Evolutionary conservation across 2,113 vertebrate genomes (phyloP).

Genomic region (Zapus hudsonius): DNA sequence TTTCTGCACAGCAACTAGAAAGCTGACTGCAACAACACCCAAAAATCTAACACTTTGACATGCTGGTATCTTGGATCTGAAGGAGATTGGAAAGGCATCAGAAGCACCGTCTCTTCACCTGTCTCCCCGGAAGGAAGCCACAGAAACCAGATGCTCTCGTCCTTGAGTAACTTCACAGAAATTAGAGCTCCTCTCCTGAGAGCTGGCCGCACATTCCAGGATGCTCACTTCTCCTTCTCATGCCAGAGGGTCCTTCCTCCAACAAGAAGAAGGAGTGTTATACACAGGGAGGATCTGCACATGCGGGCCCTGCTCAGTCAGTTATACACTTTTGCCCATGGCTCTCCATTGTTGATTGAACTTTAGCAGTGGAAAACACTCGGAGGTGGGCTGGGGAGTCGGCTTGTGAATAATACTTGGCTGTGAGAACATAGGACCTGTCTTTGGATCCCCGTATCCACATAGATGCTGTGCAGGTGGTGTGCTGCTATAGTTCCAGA

Average conservation of each 20-base stretch:
- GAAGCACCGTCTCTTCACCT: not conserved
- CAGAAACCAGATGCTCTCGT: not conserved
- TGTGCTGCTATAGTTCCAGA: too few species aligned
- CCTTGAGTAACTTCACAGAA: too few species aligned
- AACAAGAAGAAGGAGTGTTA: not conserved
- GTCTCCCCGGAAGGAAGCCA: not conserved
- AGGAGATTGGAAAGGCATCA: not conserved
- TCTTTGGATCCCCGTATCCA: too few species aligned
- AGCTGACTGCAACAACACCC: too few species aligned
- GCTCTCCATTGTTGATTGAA: not conserved
- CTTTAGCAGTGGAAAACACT: not conserved
- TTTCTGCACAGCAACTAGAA: too few species aligned
- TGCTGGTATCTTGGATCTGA: not conserved
- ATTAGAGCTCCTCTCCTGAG: too few species aligned
- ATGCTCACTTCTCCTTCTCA: too few species aligned
- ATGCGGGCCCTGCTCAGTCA: not conserved
- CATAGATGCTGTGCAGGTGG: too few species aligned
- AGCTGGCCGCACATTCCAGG: too few species aligned
- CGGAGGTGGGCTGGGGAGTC: too few species aligned
- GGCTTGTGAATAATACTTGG: too few species aligned
- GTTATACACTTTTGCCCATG: not conserved
- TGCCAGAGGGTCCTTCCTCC: not conserved
- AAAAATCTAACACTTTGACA: not conserved
- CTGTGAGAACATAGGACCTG: too few species aligned
- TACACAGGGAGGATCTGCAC: not conserved